Evolutionary conservation across 2,113 vertebrate genomes (phyloP), one percentile per base, ranked within the genome.

Genomic region (Forbesichthys papilliferus): DNA sequence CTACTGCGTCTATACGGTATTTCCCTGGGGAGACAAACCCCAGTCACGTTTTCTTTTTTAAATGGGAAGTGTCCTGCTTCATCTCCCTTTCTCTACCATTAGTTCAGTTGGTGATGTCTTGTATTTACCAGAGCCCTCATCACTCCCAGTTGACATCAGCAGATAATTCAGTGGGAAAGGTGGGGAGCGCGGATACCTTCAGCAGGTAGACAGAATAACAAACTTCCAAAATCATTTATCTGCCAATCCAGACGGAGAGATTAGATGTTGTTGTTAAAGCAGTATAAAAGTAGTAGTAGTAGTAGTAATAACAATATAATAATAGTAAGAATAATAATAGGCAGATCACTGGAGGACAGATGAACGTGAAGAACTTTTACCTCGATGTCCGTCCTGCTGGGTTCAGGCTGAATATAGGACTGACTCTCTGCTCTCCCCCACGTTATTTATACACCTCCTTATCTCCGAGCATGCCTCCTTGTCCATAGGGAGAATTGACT

Each of bases 121-220:
- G 68, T 74, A 61, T 77, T 27, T 82, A 75, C 74, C 66, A 66
- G 66, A 77, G 73, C 68, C 57, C 56, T 71, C 74, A 73, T 88
- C 84, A 79, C 61, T 75, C 75, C 78, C 88, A 86, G 89, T 90
- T 90, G 79, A 88, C 83, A 86, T 89, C 73, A 78, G 74, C 69
- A 80, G 76, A 78, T 85, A 84, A 74, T 8, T 6, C 52, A 77
- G 66, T 71, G 64, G 66, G 71, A 80, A 79, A 63, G 27, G 27
- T 2, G 27, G 27, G 27, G 27, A 27, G 27, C 27, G 27, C 27
- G 2, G 27, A 27, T 27, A 27, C 27, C 27, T 27, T 27, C 27
- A 27, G 27, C 27, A 27, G 27, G 27, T 27, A 27, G 27, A 58
- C 65, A 56, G 68, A 71, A 14, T 64, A 69, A 75, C 1, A 52